Percentiles rank a stretch among this genome's conserved stretches.
Conservation (phyloP, 2,888 invertebrate species). For the Sylvicola cinctus region DNA sequence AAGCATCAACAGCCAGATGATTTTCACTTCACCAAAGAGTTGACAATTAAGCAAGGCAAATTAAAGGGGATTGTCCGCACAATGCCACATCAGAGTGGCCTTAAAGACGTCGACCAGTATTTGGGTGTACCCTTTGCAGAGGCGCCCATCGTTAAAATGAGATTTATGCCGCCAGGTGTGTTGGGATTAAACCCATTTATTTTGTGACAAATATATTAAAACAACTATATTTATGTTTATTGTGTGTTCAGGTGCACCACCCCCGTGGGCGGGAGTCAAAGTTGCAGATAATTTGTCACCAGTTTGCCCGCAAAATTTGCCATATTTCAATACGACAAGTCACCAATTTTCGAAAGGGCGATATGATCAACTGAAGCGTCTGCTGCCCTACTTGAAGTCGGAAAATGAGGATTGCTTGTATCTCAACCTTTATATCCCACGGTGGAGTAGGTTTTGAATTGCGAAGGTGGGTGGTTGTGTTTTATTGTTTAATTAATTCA, state of each 20-base stretch:
- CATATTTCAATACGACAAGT: constrained; percentile 36
- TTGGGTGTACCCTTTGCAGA: constrained; percentile 67
- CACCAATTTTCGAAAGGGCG: constrained; percentile 39
- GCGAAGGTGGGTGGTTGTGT: neutral
- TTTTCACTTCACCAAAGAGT: constrained; percentile 33
- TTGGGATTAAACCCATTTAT: neutral
- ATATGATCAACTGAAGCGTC: constrained; percentile 45
- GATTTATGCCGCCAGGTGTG: constrained; percentile 70
- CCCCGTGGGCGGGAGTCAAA: constrained; percentile 54
- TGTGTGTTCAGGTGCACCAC: constrained; percentile 41
- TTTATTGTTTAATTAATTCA: neutral
- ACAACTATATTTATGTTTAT: neutral
- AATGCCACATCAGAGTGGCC: constrained; percentile 33
- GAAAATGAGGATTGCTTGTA: constrained; percentile 79
- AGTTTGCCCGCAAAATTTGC: constrained; percentile 71
- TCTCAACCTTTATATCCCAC: constrained; percentile 80
- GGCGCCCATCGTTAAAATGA: constrained; percentile 46
- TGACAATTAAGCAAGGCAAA: constrained; percentile 43
- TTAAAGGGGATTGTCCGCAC: constrained; percentile 46
- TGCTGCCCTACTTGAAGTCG: constrained; percentile 45
- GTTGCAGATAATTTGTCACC: constrained; percentile 51
- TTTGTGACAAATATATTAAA: neutral
- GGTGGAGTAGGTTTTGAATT: constrained; percentile 45
- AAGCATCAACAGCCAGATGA: too few species aligned
- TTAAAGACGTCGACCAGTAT: constrained; percentile 50